Evolutionary conservation across 2,113 vertebrate species (phyloP).

Genomic region (Prochilodus magdalenae): DNA sequence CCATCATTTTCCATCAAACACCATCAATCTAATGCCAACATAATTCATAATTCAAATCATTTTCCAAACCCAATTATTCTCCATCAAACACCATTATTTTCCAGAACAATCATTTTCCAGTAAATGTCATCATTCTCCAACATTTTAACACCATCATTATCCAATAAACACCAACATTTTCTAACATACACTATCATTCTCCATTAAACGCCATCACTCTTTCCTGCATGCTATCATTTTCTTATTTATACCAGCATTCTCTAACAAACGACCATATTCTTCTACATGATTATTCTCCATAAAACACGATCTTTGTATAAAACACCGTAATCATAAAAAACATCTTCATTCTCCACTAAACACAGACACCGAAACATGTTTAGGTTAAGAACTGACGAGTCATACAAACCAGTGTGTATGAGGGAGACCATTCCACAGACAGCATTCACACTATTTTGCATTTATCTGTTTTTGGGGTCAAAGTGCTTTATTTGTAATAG

Average conservation of each 20-base stretch:
- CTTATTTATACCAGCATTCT: background rate
- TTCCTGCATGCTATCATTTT: background rate
- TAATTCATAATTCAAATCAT: no score
- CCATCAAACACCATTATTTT: background rate
- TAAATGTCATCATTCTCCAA: background rate
- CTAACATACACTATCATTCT: background rate
- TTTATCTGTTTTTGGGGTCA: background rate
- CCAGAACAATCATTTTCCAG: background rate
- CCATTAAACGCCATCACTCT: background rate
- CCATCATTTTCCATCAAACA: background rate
- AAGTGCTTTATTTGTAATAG: constrained; percentile 7
- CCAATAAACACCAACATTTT: background rate
- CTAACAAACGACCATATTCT: background rate
- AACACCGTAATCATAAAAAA: background rate
- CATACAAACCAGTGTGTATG: background rate
- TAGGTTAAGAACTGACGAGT: background rate
- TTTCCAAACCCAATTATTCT: background rate
- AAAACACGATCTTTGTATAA: background rate
- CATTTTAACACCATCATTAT: background rate
- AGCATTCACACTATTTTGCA: background rate
- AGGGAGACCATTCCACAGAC: background rate
- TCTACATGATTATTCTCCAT: background rate
- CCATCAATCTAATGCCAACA: background rate
- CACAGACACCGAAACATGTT: no score
- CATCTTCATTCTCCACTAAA: background rate